Evolutionary conservation across 1,140 invertebrate genomes (phyloP), one percentile per base, ranked within the genome.

Genomic region (Linepithema humile): DNA sequence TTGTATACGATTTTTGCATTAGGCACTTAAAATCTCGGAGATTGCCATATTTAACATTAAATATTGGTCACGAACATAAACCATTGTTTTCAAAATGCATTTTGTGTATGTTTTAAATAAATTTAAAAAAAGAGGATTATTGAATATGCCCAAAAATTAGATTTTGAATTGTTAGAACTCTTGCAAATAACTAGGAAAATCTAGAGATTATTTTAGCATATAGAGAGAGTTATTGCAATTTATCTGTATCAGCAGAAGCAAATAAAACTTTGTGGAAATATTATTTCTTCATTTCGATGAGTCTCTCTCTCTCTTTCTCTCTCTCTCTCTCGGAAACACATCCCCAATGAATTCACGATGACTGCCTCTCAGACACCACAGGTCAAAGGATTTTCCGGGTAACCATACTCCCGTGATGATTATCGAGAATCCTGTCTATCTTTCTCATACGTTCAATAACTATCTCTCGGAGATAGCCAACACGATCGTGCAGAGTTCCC

Each of bases 381-480:
- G 86, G 86, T 88, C 86, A 86, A 88, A 88, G 86, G 50, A 88
- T 88, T 89, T 86, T 82, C 62, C 88, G 60, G 29, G 59, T 77
- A 89, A 72, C 84, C 50, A 84, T 82, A 84, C 74, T 20, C 45
- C 17, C 75, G 67, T 12, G 3, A 85, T 86, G 80, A 88, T 87
- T 86, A 87, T 86, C 73, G 57, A 77, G 80, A 67, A 86, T 74
- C 72, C 29, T 53, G 26, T 20, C 50, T 32, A 78, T 67, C 45
- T 64, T 60, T 17, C 23, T 73, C 69, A 23, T 67, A 38, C 12
- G 60, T 32, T 67, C 74, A 35, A 50, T 83, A 83, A 83, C 55
- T 67, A 67, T 26, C 35, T 65, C 26, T 12, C 57, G 40, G 50
- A 80, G 70, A 45, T 59, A 78, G 53, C 80, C 26, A 55, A 70